These are phyloP conservation scores for Solea solea DNA, from an alignment of 2,113 vertebrate genomes.

Conservation along the genomic window DNA sequence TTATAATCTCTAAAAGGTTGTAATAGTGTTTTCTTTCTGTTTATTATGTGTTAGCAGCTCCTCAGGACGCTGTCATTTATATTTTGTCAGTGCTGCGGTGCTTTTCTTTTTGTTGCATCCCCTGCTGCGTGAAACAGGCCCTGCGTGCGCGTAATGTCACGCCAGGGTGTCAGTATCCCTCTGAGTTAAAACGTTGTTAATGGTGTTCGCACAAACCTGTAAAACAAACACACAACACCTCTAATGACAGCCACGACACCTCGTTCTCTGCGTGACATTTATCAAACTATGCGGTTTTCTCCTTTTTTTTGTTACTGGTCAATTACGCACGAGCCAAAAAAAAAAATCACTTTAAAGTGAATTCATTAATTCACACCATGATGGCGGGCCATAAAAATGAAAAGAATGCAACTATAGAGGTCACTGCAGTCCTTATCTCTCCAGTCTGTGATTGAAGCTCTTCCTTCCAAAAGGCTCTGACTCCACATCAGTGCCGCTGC, in stretches of 20 bases:
- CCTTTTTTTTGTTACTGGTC: background rate
- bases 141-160: constrained; percentile 55
- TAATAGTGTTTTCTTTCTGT: background rate
- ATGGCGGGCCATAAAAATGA: background rate
- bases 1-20: too few relatives aligned
- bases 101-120: background rate
- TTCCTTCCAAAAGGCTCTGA: background rate
- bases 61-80: background rate
- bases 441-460: constrained; percentile 3
- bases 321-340: too few relatives aligned
- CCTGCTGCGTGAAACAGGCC: constrained; percentile 33
- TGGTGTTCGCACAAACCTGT: constrained; percentile 72
- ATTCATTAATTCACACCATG: background rate
- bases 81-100: background rate
- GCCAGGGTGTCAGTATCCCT: constrained; percentile 64
- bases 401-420: background rate
- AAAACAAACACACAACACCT: constrained; percentile 79
- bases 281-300: constrained; percentile 29
- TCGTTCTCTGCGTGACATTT: constrained; percentile 34
- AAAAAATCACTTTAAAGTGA: background rate
- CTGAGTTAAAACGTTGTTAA: constrained; percentile 68
- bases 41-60: background rate
- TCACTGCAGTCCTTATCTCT: constrained; percentile 50
- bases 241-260: constrained; percentile 57
- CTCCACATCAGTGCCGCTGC: constrained; percentile 44